These are phyloP conservation scores for Hylaeus anthracinus DNA, from an alignment of 1,140 invertebrate genomes.

Conservation along the genomic window DNA sequence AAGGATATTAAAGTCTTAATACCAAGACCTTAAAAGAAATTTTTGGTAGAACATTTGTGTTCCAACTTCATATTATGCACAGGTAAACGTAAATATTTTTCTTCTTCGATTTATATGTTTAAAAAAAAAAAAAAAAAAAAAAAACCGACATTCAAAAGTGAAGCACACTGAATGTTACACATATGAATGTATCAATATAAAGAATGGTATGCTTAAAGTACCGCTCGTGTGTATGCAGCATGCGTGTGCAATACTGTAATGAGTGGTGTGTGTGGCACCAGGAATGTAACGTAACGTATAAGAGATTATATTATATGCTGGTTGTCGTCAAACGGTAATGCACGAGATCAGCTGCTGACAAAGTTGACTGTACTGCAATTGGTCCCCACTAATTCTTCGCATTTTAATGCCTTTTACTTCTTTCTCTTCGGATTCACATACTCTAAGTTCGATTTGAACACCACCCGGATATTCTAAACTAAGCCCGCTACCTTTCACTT, in stretches of 20 bases:
- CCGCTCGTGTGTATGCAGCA: slow-evolving; percentile 69
- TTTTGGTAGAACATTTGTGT: slow-evolving; percentile 1
- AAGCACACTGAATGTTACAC: slow-evolving; percentile 64
- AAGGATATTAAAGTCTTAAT: slow-evolving; percentile 33
- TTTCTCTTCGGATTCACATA: slow-evolving; percentile 88
- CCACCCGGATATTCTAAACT: slow-evolving; percentile 91
- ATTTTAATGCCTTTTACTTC: slow-evolving; percentile 93
- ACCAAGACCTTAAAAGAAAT: slow-evolving; percentile 26
- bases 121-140: slow-evolving; percentile 14
- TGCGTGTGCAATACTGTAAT: slow-evolving; percentile 74
- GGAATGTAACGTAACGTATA: slow-evolving; percentile 77
- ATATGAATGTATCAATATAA: slow-evolving; percentile 65
- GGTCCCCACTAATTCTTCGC: slow-evolving; percentile 94
- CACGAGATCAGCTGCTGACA: slow-evolving; percentile 95
- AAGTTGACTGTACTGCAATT: slow-evolving; percentile 93
- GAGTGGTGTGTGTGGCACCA: slow-evolving; percentile 70
- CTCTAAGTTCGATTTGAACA: slow-evolving; percentile 92
- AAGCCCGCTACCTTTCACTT: slow-evolving; percentile 79
- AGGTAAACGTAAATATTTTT: neutral
- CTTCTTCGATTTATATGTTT: slow-evolving; percentile 7
- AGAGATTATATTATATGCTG: slow-evolving; percentile 66
- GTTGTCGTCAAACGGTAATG: slow-evolving; percentile 87
- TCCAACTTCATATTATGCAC: slow-evolving; percentile 24
- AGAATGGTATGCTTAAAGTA: slow-evolving; percentile 62
- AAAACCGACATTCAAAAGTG: slow-evolving; percentile 40